A percentile compares a stretch with the other conserved stretches of the same genome.
These are phyloP conservation scores for Saccopteryx leptura DNA, from an alignment of 2,113 vertebrate species.

Conservation along the genomic window DNA sequence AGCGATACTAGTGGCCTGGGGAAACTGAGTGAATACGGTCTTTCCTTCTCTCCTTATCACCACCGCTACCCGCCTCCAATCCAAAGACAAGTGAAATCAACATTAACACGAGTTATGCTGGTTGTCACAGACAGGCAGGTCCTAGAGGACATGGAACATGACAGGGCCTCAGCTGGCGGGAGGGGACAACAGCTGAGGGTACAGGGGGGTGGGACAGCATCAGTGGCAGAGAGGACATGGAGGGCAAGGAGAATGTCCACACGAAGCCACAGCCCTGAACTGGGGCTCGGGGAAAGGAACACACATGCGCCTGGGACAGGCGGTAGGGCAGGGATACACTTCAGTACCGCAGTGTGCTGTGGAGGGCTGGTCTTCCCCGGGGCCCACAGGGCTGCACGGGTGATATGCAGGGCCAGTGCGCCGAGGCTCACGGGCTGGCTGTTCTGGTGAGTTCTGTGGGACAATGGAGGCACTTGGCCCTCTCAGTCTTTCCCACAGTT, in stretches of 20 bases:
- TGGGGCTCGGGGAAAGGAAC: background rate
- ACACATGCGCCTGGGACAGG: rapidly evolving
- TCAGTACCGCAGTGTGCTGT: rapidly evolving
- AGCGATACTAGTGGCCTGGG: background rate
- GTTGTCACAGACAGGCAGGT: background rate
- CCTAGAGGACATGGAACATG: rapidly evolving
- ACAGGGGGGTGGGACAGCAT: background rate
- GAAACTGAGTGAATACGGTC: background rate
- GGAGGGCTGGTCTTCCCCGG: background rate
- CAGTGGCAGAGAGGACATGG: background rate
- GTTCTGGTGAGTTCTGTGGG: rapidly evolving
- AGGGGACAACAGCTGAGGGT: background rate
- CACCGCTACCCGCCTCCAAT: background rate
- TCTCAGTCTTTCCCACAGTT: background rate
- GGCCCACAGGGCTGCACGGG: background rate
- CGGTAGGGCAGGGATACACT: background rate
- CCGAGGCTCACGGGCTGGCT: background rate
- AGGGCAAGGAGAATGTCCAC: background rate
- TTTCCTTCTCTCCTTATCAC: background rate
- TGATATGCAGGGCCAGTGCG: rapidly evolving
- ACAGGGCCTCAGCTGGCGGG: background rate
- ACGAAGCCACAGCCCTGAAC: background rate
- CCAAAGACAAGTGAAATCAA: background rate
- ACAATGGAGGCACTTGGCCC: background rate
- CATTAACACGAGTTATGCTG: background rate